A percentile compares a stretch with the other conserved stretches of the same genome.
phyloP scores from a whole-genome alignment of 2,888 invertebrate genomes.

The Melieria picta region DNA sequence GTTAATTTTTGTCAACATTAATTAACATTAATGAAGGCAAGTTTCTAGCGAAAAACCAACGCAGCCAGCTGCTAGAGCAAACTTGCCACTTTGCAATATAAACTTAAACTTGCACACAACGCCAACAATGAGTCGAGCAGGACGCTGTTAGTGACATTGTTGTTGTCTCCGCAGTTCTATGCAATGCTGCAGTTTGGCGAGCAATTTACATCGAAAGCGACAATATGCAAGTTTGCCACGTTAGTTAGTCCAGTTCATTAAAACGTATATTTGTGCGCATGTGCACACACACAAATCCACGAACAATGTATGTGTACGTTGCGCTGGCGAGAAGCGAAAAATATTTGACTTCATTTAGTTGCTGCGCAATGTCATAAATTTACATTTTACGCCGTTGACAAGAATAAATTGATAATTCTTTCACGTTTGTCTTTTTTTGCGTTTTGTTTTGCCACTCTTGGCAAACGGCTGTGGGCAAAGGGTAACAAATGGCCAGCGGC shows the following conservation, averaged over 20 bases:
- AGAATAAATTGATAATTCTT: conserved; percentile 38
- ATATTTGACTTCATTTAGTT: conserved; percentile 42
- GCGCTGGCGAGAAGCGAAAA: conserved; percentile 16
- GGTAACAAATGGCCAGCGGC: too few species aligned
- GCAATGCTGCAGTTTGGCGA: conserved; percentile 1
- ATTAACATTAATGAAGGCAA: conserved; percentile 21
- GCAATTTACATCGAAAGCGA: conserved; percentile 37
- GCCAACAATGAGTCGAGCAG: conserved; percentile 15
- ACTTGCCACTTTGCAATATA: too few species aligned
- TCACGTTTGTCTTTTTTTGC: background rate
- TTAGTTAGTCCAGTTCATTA: conserved; percentile 36
- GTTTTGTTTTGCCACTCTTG: too few species aligned
- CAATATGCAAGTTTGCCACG: conserved; percentile 39
- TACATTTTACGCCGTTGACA: conserved; percentile 39
- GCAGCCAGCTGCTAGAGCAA: background rate
- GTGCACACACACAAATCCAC: background rate
- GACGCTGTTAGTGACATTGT: background rate
- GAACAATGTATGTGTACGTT: background rate
- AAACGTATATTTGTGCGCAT: conserved; percentile 22
- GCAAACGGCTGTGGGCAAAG: too few species aligned
- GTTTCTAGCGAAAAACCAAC: conserved; percentile 14
- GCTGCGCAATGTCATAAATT: conserved; percentile 39
- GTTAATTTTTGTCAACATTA: conserved; percentile 29
- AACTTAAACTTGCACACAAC: conserved; percentile 14
- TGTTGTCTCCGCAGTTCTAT: background rate